Base-by-base conservation (phyloP, 2,113 vertebrate genomes). In the Carlito syrichta region DNA sequence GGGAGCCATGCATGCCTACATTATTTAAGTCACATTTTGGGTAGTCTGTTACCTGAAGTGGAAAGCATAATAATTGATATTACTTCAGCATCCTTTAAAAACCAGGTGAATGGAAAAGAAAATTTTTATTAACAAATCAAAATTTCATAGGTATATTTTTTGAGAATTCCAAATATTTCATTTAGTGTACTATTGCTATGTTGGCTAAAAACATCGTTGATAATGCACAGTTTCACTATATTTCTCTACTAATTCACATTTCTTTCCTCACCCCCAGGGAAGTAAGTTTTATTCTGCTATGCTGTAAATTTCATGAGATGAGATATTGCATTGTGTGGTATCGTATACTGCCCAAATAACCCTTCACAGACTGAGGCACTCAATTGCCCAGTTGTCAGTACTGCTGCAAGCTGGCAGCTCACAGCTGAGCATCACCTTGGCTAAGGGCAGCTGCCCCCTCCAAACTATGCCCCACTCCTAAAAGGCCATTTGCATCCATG, bases 251-350 rank as follows among this genome's bases (percentile, higher is more conserved):
- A 32, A 14, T 50, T 58, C 32, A 85, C 16, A 79, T 68, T 74
- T 11, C 17, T 58, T 16, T 68, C 23, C 12, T 9, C 22, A 0
- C 1, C 2, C 2, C 8, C 8, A 10, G 30, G 30, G 52, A 81
- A 85, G 63, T 32, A 20, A 43, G 30, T 45, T 63, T 71, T 77
- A 56, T 82, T 89, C 8, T 89, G 3, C 54, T 25, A 17, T 35
- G 25, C 14, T 89, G 25, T 89, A 38, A 77, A 38, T 1, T 43
- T 52, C 32, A 22, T 22, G 40, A 85, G 11, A 32, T 48, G 6
- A 35, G 32, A 23, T 50, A 69, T 48, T 48, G 10, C 2, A 63
- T 40, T 52, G 1, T 1, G 25, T 88, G 14, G 1, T 69, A 10
- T 20, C 48, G 3, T 71, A 8, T 3, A 58, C 38, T 38, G 35